Base-by-base conservation (phyloP, 2,113 vertebrate genomes). In the Leptosomus discolor region DNA sequence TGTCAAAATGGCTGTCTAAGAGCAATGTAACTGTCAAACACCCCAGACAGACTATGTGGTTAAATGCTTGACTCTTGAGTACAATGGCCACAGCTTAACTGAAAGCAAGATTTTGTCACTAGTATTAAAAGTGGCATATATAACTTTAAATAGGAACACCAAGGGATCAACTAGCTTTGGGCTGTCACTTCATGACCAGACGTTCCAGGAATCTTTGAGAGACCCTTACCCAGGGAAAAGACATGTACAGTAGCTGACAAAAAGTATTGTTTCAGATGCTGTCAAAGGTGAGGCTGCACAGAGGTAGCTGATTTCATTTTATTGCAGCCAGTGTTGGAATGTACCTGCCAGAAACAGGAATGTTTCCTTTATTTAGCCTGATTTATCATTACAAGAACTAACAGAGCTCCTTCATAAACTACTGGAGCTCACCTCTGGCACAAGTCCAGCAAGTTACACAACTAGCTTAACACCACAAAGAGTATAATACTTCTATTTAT, bases 381-480 rank as follows among this genome's bases (percentile, higher is more conserved):
- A 96, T 95, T 94, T 96, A 94, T 96, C 90, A 85, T 91, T 92
- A 50, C 85, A 94, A 95, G 93, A 97, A 75, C 58, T 94, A 95
- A 93, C 85, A 96, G 64, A 78, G 58, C 90, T 95, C 68, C 73
- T 92, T 92, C 92, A 87, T 63, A 50, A 93, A 74, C 61, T 90
- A 65, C 71, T 70, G 48, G 26, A 93, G 51, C 50, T 89, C 46
- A 88, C 18, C 19, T 64, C 63, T 96, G 93, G 93, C 92, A 75
- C 29, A 75, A 76, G 19, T 73, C 85, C 93, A 95, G 15, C 20
- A 46, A 81, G 39, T 78, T 94, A 29, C 67, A 73, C 75, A 93
- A 84, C 39, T 87, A 67, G 45, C 45, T 53, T 73, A 91, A 43
- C 41, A 80, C 14, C 43, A 39, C 29, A 41, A 79, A 88, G 22